phyloP scores from a whole-genome alignment of 2,113 vertebrate genomes.

The Solea senegalensis region DNA sequence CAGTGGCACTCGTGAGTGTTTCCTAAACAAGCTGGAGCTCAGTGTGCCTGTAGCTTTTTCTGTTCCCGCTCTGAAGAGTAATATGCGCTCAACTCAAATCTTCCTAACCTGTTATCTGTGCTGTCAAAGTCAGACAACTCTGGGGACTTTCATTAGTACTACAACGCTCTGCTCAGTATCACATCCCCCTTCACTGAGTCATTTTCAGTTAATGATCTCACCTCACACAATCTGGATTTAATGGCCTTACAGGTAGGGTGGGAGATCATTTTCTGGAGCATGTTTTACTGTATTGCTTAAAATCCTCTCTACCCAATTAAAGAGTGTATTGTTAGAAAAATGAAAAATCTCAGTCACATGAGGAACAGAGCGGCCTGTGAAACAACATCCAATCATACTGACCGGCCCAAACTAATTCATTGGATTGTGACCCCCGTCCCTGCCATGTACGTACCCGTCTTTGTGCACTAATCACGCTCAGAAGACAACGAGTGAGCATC shows the following conservation, averaged over 20 bases:
- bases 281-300: no score
- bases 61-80: slow-evolving; percentile 3
- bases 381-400: no score
- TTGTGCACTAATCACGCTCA: no score
- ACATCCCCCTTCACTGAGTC: slow-evolving; percentile 31
- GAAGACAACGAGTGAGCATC: no score
- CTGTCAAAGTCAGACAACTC: slow-evolving; percentile 38
- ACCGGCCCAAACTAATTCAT: no score
- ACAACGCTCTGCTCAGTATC: slow-evolving; percentile 42
- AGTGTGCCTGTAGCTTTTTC: background rate
- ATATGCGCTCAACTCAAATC: slow-evolving; percentile 21
- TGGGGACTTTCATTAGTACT: slow-evolving; percentile 50
- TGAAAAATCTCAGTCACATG: no score
- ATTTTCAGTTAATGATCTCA: slow-evolving; percentile 46
- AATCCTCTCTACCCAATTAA: no score
- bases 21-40: background rate
- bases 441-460: no score
- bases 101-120: slow-evolving; percentile 45
- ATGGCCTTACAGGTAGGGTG: background rate
- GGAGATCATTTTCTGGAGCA: no score
- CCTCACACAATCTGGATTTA: slow-evolving; percentile 27
- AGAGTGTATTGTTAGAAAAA: no score
- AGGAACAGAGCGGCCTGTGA: no score
- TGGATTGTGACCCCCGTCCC: no score
- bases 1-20: background rate